Percentiles rank a stretch among this genome's conserved stretches.
Conservation (phyloP, 2,888 invertebrate genomes). For the Baronia brevicornis region DNA sequence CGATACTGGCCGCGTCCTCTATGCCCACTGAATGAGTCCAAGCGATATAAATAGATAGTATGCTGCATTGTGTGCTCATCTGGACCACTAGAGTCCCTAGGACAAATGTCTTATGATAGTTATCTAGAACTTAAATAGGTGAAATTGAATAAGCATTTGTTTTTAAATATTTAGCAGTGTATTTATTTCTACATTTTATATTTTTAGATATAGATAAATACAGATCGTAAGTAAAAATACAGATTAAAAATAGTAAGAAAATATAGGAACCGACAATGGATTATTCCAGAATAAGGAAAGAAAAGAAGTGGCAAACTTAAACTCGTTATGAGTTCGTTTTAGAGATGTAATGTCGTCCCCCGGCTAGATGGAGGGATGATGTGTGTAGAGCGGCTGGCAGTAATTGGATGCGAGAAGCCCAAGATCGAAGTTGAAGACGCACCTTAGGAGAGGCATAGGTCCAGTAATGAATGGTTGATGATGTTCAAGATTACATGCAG, state of each 20-base stretch:
- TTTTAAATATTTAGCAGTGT: not conserved
- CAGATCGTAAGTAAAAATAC: not conserved
- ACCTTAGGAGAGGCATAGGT: too few relatives aligned
- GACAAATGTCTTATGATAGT: not conserved
- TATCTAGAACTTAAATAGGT: not conserved
- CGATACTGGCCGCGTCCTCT: conserved; percentile 47
- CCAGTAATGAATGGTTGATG: too few relatives aligned
- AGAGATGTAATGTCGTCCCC: too few relatives aligned
- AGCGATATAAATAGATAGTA: conserved; percentile 40
- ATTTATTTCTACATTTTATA: too few relatives aligned
- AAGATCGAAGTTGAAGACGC: too few relatives aligned
- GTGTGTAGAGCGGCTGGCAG: too few relatives aligned
- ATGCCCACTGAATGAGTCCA: conserved; percentile 55
- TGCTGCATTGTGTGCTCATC: conserved; percentile 24
- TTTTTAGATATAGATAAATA: too few relatives aligned
- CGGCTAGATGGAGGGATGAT: too few relatives aligned
- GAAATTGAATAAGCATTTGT: not conserved
- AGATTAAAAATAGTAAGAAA: not conserved
- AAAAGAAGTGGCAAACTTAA: too few relatives aligned
- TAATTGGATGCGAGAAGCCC: too few relatives aligned
- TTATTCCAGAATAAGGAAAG: conserved; percentile 12
- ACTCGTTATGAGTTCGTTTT: too few relatives aligned
- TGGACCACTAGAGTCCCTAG: conserved; percentile 19
- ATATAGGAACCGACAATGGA: not conserved
- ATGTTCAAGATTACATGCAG: too few relatives aligned